A percentile compares a stretch with the other conserved stretches of the same genome.
Evolutionary conservation across 2,113 vertebrate species (phyloP).

Genomic region (Notechis scutatus): DNA sequence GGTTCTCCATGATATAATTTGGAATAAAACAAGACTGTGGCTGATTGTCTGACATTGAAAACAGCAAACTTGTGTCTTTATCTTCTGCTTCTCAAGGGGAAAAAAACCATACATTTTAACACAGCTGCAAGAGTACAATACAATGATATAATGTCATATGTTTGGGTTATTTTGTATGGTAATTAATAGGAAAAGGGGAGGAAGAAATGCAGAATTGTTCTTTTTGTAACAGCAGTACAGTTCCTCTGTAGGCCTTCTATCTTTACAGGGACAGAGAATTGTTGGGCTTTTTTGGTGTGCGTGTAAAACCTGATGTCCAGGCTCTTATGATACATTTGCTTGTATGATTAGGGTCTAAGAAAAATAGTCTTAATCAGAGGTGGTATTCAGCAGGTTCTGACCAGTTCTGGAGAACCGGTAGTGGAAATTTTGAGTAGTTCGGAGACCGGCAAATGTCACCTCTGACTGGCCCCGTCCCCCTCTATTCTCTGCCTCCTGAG

Average conservation of each 20-base stretch:
- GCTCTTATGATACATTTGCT: background rate
- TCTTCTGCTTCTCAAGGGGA: background rate
- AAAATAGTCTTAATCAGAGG: background rate
- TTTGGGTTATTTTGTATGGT: background rate
- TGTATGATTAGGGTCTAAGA: background rate
- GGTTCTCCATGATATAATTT: background rate
- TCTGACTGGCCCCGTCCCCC: too few species aligned
- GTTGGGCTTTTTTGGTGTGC: too few species aligned
- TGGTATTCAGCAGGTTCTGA: too few species aligned
- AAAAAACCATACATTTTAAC: background rate
- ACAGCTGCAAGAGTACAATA: background rate
- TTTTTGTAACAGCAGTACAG: background rate
- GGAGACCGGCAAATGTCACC: too few species aligned
- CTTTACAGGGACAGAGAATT: background rate
- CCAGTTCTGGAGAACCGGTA: too few species aligned
- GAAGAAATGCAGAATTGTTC: background rate
- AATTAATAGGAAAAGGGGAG: background rate
- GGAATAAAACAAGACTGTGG: background rate
- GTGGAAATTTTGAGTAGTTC: too few species aligned
- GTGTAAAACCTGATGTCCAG: background rate
- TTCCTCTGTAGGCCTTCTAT: background rate
- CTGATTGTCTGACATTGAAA: background rate
- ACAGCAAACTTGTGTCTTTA: background rate
- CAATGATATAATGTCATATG: background rate
- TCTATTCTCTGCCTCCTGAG: too few species aligned